A percentile compares a stretch with the other conserved stretches of the same genome.
Conservation (phyloP, 2,888 invertebrate genomes). For the Escarpia spicata region DNA sequence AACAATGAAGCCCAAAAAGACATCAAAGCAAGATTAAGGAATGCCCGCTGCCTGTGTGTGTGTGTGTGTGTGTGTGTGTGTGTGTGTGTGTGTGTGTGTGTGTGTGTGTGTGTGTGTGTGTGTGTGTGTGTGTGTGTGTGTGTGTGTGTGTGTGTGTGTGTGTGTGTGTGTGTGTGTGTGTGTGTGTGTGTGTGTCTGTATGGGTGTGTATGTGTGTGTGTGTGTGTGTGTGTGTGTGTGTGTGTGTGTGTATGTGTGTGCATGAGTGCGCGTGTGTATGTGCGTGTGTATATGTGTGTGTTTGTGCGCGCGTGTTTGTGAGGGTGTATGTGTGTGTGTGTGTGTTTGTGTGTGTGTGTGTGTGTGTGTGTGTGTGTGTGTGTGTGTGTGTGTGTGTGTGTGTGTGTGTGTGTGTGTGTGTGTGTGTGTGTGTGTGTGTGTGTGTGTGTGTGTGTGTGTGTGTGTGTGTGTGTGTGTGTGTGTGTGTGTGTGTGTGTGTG, state of each 20-base stretch:
- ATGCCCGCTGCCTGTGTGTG: no score
- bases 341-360: conserved; percentile 30
- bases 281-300: conserved; percentile 27
- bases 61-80: no score
- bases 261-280: conserved; percentile 27
- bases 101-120: no score
- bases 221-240: no score
- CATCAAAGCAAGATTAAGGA: no score
- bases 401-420: conserved; percentile 32
- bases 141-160: no score
- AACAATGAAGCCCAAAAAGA: no score
- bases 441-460: conserved; percentile 21
- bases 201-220: no score
- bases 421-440: conserved; percentile 29
- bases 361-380: conserved; percentile 35
- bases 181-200: no score
- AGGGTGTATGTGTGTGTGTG: conserved; percentile 27
- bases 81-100: no score
- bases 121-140: no score
- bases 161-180: no score
- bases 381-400: conserved; percentile 34
- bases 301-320: conserved; percentile 27
- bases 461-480: not conserved
- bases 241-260: conserved; percentile 25
- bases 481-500: not conserved